These are phyloP conservation scores for Aphelocoma californica DNA, from an alignment of 2,797 vertebrate genomes.

Conservation along the genomic window DNA sequence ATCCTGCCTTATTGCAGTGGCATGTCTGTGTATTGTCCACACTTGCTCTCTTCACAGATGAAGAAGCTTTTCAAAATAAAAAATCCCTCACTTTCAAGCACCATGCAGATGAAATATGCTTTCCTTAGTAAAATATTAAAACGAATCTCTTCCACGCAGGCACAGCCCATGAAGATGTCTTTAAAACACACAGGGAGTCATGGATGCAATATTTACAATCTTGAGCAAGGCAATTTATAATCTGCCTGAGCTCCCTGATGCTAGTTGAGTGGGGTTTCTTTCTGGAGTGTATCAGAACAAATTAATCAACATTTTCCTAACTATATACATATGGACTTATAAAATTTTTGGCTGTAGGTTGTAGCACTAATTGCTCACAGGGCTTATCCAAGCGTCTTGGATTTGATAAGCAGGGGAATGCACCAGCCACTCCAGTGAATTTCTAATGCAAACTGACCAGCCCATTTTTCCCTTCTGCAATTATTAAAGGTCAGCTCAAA, in stretches of 20 bases:
- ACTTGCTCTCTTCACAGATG: not conserved
- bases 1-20: not conserved
- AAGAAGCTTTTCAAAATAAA: conserved; percentile 12
- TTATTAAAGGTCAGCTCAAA: conserved; percentile 39
- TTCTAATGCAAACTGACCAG: conserved; percentile 22
- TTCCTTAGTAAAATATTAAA: conserved; percentile 47
- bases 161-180: conserved; percentile 11
- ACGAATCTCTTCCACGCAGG: conserved; percentile 14
- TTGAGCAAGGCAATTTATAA: conserved; percentile 27
- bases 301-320: conserved; percentile 43
- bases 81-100: not conserved
- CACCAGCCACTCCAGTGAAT: conserved; percentile 35
- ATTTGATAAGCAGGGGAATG: conserved; percentile 39
- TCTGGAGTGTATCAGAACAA: conserved; percentile 44
- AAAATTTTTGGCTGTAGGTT: not conserved
- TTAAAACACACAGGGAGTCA: conserved; percentile 4
- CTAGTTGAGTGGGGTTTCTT: not conserved
- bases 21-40: not conserved
- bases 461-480: not conserved
- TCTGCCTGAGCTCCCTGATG: not conserved
- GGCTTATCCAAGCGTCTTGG: conserved; percentile 10
- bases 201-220: conserved; percentile 50
- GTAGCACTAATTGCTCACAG: conserved; percentile 40
- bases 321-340: conserved; percentile 14
- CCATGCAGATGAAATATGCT: not conserved